Base-by-base conservation (phyloP, 2,797 vertebrate genomes). In the Pogonophryne albipinna region DNA sequence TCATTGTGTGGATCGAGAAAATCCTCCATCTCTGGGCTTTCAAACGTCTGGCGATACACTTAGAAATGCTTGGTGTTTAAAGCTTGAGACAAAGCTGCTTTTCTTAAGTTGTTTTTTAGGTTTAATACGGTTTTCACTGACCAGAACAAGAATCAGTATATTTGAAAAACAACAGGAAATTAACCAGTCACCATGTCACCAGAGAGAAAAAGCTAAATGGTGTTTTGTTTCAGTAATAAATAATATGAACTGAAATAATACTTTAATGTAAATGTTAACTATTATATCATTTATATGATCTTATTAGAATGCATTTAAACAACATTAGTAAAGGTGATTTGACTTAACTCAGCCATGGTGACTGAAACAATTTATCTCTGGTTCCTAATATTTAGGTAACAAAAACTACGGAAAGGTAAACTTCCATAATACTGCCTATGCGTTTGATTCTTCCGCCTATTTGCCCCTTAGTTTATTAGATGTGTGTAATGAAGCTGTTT, bases 401-500 rank as follows among this genome's bases (percentile, higher is more conserved):
- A 1, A 38, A 38, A 38, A 38, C 34, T 38, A 38, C 6, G 34
- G 34, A 38, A 38, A 38, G 34, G 6, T 38, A 7, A 42, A 69
- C 66, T 68, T 58, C 46, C 17, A 58, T 71, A 66, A 23, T 6
- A 23, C 50, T 20, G 47, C 38, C 63, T 71, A 64, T 60, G 60
- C 0, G 34, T 67, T 73, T 70, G 34, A 71, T 83, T 63, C 27
- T 62, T 61, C 58, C 1, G 47, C 74, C 78, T 27, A 47, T 85
- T 71, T 82, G 84, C 72, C 69, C 85, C 50, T 53, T 74, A 57
- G 50, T 84, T 84, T 65, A 84, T 66, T 83, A 61, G 66, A 69
- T 27, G 53, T 46, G 49, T 85, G 78, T 80, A 90, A 85, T 88
- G 85, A 93, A 85, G 72, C 87, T 76, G 77, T 90, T 83, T 82